Conservation (phyloP, 2,113 vertebrate genomes). For the Charadrius vociferus region DNA sequence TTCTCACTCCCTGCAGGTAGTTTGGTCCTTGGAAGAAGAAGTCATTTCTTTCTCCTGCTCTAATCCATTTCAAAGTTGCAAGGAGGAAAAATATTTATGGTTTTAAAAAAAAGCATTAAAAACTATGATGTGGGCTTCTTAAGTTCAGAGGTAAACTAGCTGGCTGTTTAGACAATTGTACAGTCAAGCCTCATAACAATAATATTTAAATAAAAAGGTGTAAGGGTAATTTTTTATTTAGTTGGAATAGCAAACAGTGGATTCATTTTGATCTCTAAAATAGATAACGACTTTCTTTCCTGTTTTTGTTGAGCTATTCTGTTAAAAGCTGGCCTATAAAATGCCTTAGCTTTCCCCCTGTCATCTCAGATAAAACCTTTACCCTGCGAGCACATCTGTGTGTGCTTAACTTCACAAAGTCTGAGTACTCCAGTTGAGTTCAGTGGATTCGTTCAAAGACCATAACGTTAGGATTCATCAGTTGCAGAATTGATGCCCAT, state of each 20-base stretch:
- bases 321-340: background rate
- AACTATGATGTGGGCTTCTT: background rate
- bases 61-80: background rate
- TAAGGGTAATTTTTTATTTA: background rate
- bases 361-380: background rate
- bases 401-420: background rate
- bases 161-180: background rate
- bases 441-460: background rate
- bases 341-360: background rate
- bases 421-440: background rate
- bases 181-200: background rate
- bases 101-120: background rate
- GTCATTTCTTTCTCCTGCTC: background rate
- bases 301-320: background rate
- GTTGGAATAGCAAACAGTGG: background rate
- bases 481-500: background rate
- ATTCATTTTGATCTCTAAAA: background rate
- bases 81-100: background rate
- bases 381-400: background rate
- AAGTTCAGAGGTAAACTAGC: background rate
- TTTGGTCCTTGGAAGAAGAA: background rate
- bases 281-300: background rate
- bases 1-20: background rate
- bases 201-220: background rate
- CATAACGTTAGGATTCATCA: background rate